Evolutionary conservation across 2,113 vertebrate species (phyloP), one percentile per base, ranked within the genome.

Genomic region (Mesembrinibis cayennensis): DNA sequence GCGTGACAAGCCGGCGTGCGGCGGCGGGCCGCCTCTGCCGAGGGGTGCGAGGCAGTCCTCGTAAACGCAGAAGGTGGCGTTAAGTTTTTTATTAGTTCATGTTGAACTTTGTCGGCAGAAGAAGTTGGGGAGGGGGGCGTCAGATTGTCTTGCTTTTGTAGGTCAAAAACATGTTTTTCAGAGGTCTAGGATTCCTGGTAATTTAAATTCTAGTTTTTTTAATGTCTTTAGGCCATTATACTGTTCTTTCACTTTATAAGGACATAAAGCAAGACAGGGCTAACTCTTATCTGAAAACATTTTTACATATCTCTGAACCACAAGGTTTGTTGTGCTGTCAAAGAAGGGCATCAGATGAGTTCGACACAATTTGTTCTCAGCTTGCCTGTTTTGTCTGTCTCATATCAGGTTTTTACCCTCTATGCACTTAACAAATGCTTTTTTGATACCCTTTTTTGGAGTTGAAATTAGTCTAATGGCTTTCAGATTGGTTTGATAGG

Each of bases 221-320:
- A 36, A 53, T 16, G 21, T 30, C 17, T 21, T 62, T 16, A 5
- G 45, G n/a, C 10, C 15, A 0, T 26, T 2, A 0, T 6, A 6
- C 29, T 55, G 38, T 21, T n/a, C 34, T 52, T 59, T 78, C 3
- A 36, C 42, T 53, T 40, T n/a, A 0, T 29, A 13, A 61, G 34
- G 34, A 13, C 16, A 0, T 8, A 20, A 32, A 62, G 32, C 21
- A 11, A 16, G n/a, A 9, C 29, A 17, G 16, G 5, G 38, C 78
- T 90, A 40, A 40, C 47, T 27, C 23, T 25, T 79, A 16, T 30
- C 63, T n/a, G 30, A 73, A 70, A 25, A 18, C 14, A 1, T 11
- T 87, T 76, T 38, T 62, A 26, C 1, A 0, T 58, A 16, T 82
- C 44, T 77, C 17, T 56, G 40, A 58, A 55, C 40, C 42, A 2